phyloP scores from a whole-genome alignment of 2,113 vertebrate genomes.

The Catharus minimus region DNA sequence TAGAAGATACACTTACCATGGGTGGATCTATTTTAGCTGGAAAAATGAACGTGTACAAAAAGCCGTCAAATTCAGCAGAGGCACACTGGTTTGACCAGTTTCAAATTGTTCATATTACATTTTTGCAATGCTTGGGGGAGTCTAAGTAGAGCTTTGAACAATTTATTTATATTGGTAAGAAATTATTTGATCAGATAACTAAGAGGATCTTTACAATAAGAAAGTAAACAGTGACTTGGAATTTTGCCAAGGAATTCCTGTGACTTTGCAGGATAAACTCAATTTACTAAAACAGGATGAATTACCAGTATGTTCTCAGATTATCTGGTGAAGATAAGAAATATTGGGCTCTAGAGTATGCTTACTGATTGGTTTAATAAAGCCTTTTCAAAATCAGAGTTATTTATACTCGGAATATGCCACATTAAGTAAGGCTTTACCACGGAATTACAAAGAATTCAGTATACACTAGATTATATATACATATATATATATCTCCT shows the following conservation, averaged over 20 bases:
- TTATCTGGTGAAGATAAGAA: background rate
- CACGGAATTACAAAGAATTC: background rate
- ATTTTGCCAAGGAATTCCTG: slow-evolving; percentile 1
- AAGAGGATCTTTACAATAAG: background rate
- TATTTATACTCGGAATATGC: background rate
- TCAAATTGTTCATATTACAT: background rate
- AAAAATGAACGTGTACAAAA: background rate
- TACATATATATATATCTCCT: background rate
- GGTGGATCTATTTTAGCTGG: slow-evolving; percentile 86
- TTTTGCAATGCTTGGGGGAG: background rate
- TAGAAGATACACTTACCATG: slow-evolving; percentile 67
- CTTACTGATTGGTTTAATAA: background rate
- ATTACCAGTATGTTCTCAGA: background rate
- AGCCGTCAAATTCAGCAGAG: background rate
- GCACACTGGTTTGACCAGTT: background rate
- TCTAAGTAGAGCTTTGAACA: background rate
- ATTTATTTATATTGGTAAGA: background rate
- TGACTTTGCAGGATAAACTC: background rate
- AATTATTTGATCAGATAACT: background rate
- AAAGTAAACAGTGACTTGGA: background rate
- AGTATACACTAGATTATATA: background rate
- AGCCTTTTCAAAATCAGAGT: background rate
- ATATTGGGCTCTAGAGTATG: background rate
- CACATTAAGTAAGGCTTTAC: background rate
- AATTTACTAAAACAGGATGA: background rate